These are phyloP conservation scores for Biston betularia DNA, from an alignment of 2,888 invertebrate genomes.

Conservation along the genomic window DNA sequence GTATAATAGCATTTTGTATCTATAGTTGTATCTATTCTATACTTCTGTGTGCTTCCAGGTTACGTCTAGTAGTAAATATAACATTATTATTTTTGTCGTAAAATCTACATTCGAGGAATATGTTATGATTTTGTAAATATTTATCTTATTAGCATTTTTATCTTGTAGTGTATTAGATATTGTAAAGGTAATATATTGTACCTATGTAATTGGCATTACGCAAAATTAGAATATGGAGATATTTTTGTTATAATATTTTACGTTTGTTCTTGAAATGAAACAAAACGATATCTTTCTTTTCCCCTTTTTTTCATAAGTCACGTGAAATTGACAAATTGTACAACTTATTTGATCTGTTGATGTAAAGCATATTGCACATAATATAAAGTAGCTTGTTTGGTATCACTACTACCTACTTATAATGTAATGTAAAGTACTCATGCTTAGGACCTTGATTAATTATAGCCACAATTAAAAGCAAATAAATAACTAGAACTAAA, in stretches of 20 bases:
- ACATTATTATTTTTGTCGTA: conserved; percentile 33
- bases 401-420: too few relatives aligned
- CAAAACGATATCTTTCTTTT: too few relatives aligned
- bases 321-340: background rate
- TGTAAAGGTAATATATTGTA: conserved; percentile 37
- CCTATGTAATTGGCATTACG: conserved; percentile 48
- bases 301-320: background rate
- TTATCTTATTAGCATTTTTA: conserved; percentile 77
- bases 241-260: background rate
- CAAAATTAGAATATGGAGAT: conserved; percentile 30
- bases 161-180: conserved; percentile 64
- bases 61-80: conserved; percentile 67
- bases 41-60: conserved; percentile 84
- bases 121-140: conserved; percentile 75
- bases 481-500: too few relatives aligned
- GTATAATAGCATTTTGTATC: conserved; percentile 23
- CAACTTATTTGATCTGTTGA: too few relatives aligned
- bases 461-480: too few relatives aligned
- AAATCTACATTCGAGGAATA: conserved; percentile 44
- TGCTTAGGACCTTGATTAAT: too few relatives aligned
- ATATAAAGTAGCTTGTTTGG: too few relatives aligned
- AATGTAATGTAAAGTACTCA: too few relatives aligned
- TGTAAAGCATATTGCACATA: too few relatives aligned
- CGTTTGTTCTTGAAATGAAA: too few relatives aligned
- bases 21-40: conserved; percentile 59